A percentile compares a stretch with the other conserved stretches of the same genome.
Evolutionary conservation across 1,140 invertebrate genomes (phyloP).

Genomic region (Euura saliciscinereae): DNA sequence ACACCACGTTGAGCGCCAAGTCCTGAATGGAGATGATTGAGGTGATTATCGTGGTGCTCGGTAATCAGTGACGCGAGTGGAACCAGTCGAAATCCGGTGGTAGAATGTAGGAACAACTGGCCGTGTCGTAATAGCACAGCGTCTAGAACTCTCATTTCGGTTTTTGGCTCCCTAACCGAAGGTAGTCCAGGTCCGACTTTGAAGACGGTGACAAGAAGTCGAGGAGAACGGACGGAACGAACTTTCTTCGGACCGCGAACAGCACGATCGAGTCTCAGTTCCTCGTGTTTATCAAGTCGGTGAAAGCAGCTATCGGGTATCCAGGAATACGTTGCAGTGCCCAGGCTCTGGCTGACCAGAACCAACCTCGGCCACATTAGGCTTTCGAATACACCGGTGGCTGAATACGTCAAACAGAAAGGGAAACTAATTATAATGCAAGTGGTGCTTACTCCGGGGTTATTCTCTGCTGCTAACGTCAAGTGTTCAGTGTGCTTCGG

Average conservation of each 20-base stretch:
- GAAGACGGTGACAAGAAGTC: background rate
- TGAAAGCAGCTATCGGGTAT: constrained; percentile 44
- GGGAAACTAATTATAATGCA: constrained; percentile 7
- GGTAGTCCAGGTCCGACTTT: background rate
- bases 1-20: too few relatives aligned
- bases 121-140: too few relatives aligned
- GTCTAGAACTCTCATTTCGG: too few relatives aligned
- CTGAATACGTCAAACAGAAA: background rate
- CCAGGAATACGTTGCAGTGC: background rate
- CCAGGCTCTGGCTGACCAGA: background rate
- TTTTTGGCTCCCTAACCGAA: too few relatives aligned
- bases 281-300: constrained; percentile 39
- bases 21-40: too few relatives aligned
- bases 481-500: background rate
- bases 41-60: too few relatives aligned
- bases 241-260: constrained; percentile 49
- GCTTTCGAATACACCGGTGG: background rate
- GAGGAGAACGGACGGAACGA: constrained; percentile 33
- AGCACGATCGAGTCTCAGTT: constrained; percentile 27
- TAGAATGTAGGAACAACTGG: too few relatives aligned
- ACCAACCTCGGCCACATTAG: background rate
- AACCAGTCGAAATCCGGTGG: too few relatives aligned
- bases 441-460: background rate
- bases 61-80: too few relatives aligned
- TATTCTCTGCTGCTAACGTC: background rate